phyloP scores from a whole-genome alignment of 2,888 invertebrate species.

The Aleiodes leptofemur region DNA sequence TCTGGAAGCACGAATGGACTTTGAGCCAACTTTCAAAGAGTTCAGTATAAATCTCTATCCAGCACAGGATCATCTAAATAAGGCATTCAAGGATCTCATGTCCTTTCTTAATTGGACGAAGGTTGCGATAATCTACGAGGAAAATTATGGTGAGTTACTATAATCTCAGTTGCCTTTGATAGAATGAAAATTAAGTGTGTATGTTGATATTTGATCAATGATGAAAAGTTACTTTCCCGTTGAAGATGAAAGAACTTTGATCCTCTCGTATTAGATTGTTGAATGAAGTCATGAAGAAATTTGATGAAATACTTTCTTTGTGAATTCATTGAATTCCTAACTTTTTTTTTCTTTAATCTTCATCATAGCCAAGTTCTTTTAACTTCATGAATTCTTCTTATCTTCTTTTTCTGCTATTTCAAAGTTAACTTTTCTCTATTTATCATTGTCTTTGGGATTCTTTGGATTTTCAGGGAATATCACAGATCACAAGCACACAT shows the following conservation, averaged over 20 bases:
- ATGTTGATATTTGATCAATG: constrained; percentile 20
- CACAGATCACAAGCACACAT: constrained; percentile 4
- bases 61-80: constrained; percentile 87
- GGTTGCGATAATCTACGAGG: constrained; percentile 95
- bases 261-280: too few relatives aligned
- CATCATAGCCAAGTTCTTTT: not conserved
- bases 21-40: constrained; percentile 81
- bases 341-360: not conserved
- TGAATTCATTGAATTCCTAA: not conserved
- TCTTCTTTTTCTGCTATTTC: constrained; percentile 25
- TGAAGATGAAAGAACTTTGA: too few relatives aligned
- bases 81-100: constrained; percentile 91
- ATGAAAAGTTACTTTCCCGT: not conserved
- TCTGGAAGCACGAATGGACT: constrained; percentile 85
- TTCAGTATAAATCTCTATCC: constrained; percentile 94
- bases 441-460: constrained; percentile 14
- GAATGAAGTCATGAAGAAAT: too few relatives aligned
- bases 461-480: not conserved
- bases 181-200: not conserved
- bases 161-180: constrained; percentile 26
- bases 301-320: constrained; percentile 6
- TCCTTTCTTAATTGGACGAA: constrained; percentile 93
- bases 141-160: constrained; percentile 85
- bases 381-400: constrained; percentile 5
- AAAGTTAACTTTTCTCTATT: constrained; percentile 36